Percentiles rank a stretch among this genome's conserved stretches.
These are phyloP conservation scores for Sphyrna mokarran DNA, from an alignment of 2,113 vertebrate genomes.

Conservation along the genomic window DNA sequence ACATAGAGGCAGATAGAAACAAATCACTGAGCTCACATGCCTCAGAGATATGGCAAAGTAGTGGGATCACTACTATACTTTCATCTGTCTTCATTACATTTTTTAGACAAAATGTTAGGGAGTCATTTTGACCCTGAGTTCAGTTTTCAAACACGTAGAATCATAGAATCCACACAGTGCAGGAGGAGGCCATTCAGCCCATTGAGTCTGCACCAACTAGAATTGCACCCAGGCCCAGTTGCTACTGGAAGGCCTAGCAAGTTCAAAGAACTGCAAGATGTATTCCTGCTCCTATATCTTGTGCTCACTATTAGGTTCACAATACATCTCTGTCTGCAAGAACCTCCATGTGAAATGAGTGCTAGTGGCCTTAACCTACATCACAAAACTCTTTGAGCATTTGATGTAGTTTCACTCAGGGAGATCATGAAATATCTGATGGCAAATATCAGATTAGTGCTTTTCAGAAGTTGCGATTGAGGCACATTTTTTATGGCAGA, in stretches of 20 bases:
- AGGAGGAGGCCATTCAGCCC: no score
- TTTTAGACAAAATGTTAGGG: background rate
- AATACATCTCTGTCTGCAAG: background rate
- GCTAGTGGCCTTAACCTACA: background rate
- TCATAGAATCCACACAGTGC: no score
- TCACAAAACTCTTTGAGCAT: background rate
- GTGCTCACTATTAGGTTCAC: background rate
- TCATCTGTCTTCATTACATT: background rate
- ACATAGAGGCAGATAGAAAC: background rate
- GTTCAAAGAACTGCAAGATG: no score
- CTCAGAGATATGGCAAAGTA: background rate
- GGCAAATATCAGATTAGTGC: background rate
- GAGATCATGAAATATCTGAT: background rate
- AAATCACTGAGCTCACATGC: background rate
- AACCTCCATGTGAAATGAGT: background rate
- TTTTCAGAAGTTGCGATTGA: background rate
- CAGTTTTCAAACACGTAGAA: background rate
- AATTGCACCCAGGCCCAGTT: no score
- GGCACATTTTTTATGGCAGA: background rate
- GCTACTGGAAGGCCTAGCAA: no score
- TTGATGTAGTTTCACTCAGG: background rate
- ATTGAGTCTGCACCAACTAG: no score
- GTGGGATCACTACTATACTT: background rate
- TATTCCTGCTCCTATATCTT: no score
- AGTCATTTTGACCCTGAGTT: background rate